phyloP scores from a whole-genome alignment of 1,140 invertebrate genomes.

The Trinorchestia longiramus region DNA sequence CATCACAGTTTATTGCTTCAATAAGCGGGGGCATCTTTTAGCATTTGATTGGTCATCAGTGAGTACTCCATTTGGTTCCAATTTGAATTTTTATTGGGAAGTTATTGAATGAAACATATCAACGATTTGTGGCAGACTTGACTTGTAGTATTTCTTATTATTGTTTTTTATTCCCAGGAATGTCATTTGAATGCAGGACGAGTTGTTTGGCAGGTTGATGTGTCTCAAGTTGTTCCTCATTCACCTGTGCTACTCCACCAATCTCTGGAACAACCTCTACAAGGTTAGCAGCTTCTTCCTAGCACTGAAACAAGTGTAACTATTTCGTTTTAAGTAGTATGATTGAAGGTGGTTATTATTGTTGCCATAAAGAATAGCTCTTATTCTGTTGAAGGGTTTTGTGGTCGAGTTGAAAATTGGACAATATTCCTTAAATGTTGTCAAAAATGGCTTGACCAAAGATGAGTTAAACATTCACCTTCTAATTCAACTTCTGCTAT shows the following conservation, averaged over 20 bases:
- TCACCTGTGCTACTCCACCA: background rate
- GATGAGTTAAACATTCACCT: too few relatives aligned
- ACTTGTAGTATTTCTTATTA: background rate
- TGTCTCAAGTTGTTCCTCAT: background rate
- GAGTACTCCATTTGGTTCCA: background rate
- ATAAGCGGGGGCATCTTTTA: background rate
- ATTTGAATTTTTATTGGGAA: background rate
- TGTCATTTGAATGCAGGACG: background rate
- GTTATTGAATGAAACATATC: background rate
- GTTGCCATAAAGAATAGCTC: too few relatives aligned
- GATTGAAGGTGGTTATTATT: too few relatives aligned
- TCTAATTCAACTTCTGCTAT: too few relatives aligned
- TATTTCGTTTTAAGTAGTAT: too few relatives aligned
- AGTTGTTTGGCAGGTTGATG: background rate
- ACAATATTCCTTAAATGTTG: too few relatives aligned
- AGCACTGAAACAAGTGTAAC: background rate
- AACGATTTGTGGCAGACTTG: background rate
- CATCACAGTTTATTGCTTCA: slow-evolving; percentile 10
- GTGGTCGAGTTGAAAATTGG: too few relatives aligned
- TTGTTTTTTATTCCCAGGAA: background rate
- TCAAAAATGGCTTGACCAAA: too few relatives aligned
- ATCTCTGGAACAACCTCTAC: background rate
- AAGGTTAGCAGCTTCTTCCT: background rate
- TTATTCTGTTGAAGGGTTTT: too few relatives aligned
- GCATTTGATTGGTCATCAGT: slow-evolving; percentile 6